phyloP scores from a whole-genome alignment of 1,140 invertebrate species.

The Seison nebaliae region DNA sequence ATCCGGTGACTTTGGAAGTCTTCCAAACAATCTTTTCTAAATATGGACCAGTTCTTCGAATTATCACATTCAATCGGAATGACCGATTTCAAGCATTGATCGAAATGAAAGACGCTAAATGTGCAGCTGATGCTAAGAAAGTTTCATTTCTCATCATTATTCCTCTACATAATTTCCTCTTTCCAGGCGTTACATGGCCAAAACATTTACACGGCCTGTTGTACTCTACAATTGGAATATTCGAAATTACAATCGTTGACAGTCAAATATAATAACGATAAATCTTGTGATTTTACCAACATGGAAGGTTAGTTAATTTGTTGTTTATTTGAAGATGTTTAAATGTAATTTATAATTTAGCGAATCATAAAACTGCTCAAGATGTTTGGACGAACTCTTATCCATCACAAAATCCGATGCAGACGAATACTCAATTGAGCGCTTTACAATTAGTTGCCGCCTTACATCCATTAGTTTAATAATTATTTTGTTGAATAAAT shows the following conservation, averaged over 20 bases:
- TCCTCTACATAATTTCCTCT: conserved; percentile 4
- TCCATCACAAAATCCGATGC: no score
- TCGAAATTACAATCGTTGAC: conserved; percentile 63
- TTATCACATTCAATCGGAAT: conserved; percentile 97
- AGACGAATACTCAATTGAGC: no score
- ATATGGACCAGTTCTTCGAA: conserved; percentile 86
- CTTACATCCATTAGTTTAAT: no score
- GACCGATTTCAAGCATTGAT: conserved; percentile 96
- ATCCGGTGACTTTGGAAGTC: conserved; percentile 83
- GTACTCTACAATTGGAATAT: conserved; percentile 93
- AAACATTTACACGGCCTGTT: conserved; percentile 95
- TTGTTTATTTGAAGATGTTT: no score
- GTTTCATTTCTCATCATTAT: conserved; percentile 33
- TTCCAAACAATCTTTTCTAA: conserved; percentile 77
- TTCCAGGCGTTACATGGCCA: conserved; percentile 67
- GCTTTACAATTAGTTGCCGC: no score
- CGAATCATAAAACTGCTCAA: no score
- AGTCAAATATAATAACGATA: conserved; percentile 98
- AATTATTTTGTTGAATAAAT: no score
- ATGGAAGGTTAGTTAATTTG: no score
- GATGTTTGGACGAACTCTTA: no score
- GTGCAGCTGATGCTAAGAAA: conserved; percentile 76
- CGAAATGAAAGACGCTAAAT: conserved; percentile 79
- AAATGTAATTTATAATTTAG: no score
- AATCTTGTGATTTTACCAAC: conserved; percentile 91